Percentiles rank a stretch among this genome's conserved stretches.
Conservation (phyloP, 2,888 invertebrate species). For the Melinaea marsaeus region DNA sequence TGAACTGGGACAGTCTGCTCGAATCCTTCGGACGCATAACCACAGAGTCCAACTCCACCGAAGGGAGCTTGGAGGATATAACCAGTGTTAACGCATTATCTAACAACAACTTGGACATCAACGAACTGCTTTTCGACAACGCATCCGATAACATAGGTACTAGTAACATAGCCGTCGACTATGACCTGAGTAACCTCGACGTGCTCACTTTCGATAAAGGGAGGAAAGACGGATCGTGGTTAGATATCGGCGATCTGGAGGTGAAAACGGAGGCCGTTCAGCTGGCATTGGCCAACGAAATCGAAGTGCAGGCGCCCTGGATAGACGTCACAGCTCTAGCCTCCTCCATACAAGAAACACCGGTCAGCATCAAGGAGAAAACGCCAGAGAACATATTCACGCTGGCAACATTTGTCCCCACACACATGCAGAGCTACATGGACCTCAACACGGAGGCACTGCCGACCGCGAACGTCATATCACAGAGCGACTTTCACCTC, state of each 20-base stretch:
- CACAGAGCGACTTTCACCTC: slow-evolving; percentile 57
- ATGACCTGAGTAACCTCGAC: slow-evolving; percentile 56
- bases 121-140: slow-evolving; percentile 62
- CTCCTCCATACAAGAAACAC: slow-evolving; percentile 80
- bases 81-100: slow-evolving; percentile 45
- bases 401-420: slow-evolving; percentile 78
- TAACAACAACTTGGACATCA: slow-evolving; percentile 58
- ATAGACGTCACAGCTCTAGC: slow-evolving; percentile 84
- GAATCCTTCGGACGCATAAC: slow-evolving; percentile 70
- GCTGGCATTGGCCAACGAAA: slow-evolving; percentile 84
- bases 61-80: slow-evolving; percentile 62
- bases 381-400: slow-evolving; percentile 76
- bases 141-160: slow-evolving; percentile 46
- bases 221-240: slow-evolving; percentile 51
- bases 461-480: slow-evolving; percentile 59
- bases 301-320: slow-evolving; percentile 87
- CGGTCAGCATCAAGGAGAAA: slow-evolving; percentile 80
- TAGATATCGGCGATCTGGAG: slow-evolving; percentile 50
- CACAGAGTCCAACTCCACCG: slow-evolving; percentile 67
- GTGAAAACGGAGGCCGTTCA: slow-evolving; percentile 79
- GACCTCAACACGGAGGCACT: slow-evolving; percentile 59
- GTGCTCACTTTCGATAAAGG: slow-evolving; percentile 51
- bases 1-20: slow-evolving; percentile 70
- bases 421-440: slow-evolving; percentile 81
- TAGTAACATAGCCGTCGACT: slow-evolving; percentile 50